phyloP scores from a whole-genome alignment of 2,888 invertebrate species.

The Lepidochrysops patricia region DNA sequence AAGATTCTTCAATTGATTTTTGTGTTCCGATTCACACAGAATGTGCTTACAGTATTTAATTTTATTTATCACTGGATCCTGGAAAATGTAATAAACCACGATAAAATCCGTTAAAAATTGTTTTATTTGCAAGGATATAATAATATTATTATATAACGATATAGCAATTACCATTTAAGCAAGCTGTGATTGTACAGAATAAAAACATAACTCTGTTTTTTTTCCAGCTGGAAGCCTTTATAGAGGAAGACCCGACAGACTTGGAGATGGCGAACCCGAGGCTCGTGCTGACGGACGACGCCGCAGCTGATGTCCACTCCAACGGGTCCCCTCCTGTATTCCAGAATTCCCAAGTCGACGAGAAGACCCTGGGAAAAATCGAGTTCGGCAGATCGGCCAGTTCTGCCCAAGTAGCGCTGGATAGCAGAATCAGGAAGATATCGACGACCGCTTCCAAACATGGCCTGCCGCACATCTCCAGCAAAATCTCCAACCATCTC shows the following conservation, averaged over 20 bases:
- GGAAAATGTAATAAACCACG: no score
- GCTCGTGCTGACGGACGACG: conserved; percentile 44
- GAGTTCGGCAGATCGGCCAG: conserved; percentile 80
- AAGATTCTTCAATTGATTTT: no score
- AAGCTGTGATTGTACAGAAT: not conserved
- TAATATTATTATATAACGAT: no score
- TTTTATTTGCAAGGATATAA: no score
- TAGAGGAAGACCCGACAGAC: conserved; percentile 51
- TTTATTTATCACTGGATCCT: no score
- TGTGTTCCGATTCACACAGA: no score
- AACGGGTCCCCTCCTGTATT: conserved; percentile 57
- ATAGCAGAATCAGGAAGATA: conserved; percentile 48
- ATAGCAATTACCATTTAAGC: no score
- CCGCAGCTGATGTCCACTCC: conserved; percentile 33
- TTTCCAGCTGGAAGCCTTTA: conserved; percentile 50
- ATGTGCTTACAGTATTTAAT: no score
- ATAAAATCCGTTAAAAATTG: no score
- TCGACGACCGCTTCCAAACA: conserved; percentile 51
- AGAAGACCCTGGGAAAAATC: conserved; percentile 30
- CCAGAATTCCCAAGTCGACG: conserved; percentile 43
- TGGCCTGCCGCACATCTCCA: conserved; percentile 77
- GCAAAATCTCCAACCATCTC: conserved; percentile 68
- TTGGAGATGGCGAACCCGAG: conserved; percentile 34
- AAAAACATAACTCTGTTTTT: not conserved
- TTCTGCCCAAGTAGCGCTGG: conserved; percentile 78